Conservation (phyloP, 2,113 vertebrate genomes). For the Cebus imitator region DNA sequence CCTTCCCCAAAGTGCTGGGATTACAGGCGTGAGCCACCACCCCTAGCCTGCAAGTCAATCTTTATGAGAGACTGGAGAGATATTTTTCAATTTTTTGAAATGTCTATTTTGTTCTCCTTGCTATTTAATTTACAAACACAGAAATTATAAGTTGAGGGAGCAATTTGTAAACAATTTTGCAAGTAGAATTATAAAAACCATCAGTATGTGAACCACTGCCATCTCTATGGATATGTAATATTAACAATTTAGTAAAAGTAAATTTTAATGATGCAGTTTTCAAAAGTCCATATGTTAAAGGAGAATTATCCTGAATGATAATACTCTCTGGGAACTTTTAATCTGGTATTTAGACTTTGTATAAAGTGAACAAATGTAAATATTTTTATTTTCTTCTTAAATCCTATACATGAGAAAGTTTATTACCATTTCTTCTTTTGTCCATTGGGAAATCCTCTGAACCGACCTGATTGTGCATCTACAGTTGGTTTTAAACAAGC, state of each 20-base stretch:
- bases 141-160: not conserved
- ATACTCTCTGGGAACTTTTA: not conserved
- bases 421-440: not conserved
- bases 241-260: not conserved
- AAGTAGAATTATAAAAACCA: not conserved
- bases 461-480: not conserved
- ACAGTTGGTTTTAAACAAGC: not conserved
- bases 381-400: conserved; percentile 23
- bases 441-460: not conserved
- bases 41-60: not conserved
- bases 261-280: not conserved
- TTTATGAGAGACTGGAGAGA: not conserved
- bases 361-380: not conserved
- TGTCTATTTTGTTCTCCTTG: not conserved
- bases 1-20: no score
- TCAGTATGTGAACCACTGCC: not conserved
- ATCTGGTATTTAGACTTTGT: not conserved
- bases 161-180: not conserved
- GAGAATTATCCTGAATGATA: not conserved
- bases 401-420: not conserved
- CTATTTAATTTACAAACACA: not conserved
- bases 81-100: not conserved
- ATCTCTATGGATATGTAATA: not conserved
- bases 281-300: not conserved
- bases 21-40: no score